phyloP scores from a whole-genome alignment of 2,113 vertebrate species.

The Thamnophis sirtalis region DNA sequence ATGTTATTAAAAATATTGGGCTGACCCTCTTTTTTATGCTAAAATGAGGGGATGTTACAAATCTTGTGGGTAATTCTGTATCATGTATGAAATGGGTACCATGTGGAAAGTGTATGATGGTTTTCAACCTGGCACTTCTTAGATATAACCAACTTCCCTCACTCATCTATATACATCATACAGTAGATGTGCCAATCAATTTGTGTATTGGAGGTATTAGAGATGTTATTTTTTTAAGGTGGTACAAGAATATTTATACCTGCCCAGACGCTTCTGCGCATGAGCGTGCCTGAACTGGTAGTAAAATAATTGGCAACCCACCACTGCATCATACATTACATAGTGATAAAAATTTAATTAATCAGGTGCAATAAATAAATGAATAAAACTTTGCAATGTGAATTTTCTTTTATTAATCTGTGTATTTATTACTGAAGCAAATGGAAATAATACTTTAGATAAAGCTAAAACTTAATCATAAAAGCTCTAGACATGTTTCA shows the following conservation, averaged over 20 bases:
- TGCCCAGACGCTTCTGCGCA: no score
- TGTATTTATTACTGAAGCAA: not conserved
- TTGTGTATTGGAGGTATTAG: not conserved
- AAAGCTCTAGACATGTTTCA: not conserved
- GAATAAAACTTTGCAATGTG: not conserved
- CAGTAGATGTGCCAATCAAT: not conserved
- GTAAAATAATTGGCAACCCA: no score
- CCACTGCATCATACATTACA: no score
- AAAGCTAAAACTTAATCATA: not conserved
- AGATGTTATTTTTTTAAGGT: not conserved
- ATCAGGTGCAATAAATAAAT: not conserved
- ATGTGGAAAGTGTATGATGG: not conserved
- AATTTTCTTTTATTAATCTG: not conserved
- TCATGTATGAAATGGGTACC: not conserved
- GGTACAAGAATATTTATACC: not conserved
- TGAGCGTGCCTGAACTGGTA: no score
- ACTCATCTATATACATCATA: not conserved
- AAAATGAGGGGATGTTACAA: constrained; percentile 38
- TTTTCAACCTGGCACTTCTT: not conserved
- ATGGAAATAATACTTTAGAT: not conserved
- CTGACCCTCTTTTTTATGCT: constrained; percentile 34
- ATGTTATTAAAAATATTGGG: constrained; percentile 56
- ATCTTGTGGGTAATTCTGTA: not conserved
- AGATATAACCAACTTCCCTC: not conserved
- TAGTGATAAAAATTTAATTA: not conserved